Base-by-base conservation (phyloP, 2,888 invertebrate genomes). In the Epiperipatus broadwayi region DNA sequence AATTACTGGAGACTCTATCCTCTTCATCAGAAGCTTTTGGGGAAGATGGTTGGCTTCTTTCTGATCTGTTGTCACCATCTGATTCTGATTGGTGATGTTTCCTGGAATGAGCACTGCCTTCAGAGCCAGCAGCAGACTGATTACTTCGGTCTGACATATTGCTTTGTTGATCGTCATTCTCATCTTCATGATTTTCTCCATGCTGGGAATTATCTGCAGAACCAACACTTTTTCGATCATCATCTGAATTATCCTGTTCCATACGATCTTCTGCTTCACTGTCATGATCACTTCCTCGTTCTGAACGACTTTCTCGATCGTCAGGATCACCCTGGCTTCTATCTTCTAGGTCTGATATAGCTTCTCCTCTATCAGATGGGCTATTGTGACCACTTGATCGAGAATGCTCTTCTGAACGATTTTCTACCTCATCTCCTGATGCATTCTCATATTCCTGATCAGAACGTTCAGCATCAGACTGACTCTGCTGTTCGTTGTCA, bases 11-110 rank as follows among this genome's bases (percentile, higher is more conserved):
- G n/a, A n/a, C 25, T 47, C 49, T 34, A 49, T 50, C 36, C 47
- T 48, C 40, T 44, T 48, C 12, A 45, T 44, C 4, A 47, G 47
- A 21, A 48, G 48, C 4, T 5, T 30, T 22, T 8, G 22, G 10
- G 29, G 15, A 20, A 29, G 22, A 21, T 16, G 16, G 21, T 12
- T 22, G 7, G 36, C 36, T 35, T 14, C 31, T 15, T 10, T 3
- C 33, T 25, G 37, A 30, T 16, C 12, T 21, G n/a, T 35, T 22
- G 32, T 40, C 35, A 21, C 22, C 32, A 22, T 32, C 37, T 21
- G 27, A 32, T 15, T 29, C 30, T 8, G 7, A 7, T 8, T 25
- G 8, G n/a, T 25, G 8, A 25, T 25, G 8, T 8, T 25, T n/a
- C 7, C n/a, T n/a, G n/a, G 7, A 7, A 25, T 25, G 8, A 25